Evolutionary conservation across 2,888 invertebrate genomes (phyloP).

Genomic region (Amphipyra berbera): DNA sequence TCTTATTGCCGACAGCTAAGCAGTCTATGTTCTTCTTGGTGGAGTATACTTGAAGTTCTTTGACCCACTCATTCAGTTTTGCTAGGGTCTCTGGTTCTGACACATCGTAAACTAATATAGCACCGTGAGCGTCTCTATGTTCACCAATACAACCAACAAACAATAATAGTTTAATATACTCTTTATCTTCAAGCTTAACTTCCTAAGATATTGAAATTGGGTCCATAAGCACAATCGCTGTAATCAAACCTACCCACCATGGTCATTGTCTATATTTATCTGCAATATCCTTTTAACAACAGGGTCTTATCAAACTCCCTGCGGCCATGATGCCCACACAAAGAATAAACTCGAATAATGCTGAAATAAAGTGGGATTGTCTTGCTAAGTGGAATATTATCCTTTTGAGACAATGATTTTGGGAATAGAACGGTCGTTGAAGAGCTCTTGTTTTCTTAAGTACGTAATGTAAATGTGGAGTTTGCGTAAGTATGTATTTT

Average conservation of each 20-base stretch:
- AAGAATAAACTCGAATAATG: slow-evolving; percentile 64
- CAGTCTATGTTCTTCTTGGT: no score
- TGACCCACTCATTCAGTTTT: no score
- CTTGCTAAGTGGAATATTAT: slow-evolving; percentile 71
- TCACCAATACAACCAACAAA: slow-evolving; percentile 10
- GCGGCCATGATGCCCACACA: slow-evolving; percentile 56
- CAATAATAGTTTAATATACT: slow-evolving; percentile 1
- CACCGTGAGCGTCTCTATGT: no score
- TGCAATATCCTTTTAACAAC: slow-evolving; percentile 42
- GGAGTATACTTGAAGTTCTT: no score
- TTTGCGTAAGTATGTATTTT: slow-evolving; percentile 49
- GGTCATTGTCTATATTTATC: slow-evolving; percentile 37
- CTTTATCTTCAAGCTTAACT: slow-evolving; percentile 17
- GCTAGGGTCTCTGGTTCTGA: no score
- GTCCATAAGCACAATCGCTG: slow-evolving; percentile 10
- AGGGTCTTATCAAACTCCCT: slow-evolving; percentile 53
- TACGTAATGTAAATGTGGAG: slow-evolving; percentile 50
- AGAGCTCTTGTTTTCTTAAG: slow-evolving; percentile 57
- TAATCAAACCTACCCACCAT: slow-evolving; percentile 19
- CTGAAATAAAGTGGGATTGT: slow-evolving; percentile 68
- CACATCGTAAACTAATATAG: no score
- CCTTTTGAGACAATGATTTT: slow-evolving; percentile 70
- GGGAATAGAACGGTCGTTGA: slow-evolving; percentile 49
- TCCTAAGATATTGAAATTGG: slow-evolving; percentile 4
- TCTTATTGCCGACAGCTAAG: no score